Percentiles rank a stretch among this genome's conserved stretches.
Evolutionary conservation across 2,113 vertebrate species (phyloP).

Genomic region (Oreochromis tanganicae): DNA sequence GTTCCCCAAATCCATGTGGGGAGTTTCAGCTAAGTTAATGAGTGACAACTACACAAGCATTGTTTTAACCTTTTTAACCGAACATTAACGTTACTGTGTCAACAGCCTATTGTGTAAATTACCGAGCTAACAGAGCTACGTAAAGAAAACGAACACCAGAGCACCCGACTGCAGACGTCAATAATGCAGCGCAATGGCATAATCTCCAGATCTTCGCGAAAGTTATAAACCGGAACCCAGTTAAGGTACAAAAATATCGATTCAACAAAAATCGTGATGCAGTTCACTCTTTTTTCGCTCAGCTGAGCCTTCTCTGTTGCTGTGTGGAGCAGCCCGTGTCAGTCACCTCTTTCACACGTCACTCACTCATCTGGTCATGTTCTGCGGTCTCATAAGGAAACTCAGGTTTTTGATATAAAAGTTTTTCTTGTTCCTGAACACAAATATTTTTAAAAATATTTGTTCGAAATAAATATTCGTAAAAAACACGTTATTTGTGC

Average conservation of each 20-base stretch:
- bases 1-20: neutral
- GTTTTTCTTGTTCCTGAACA: neutral
- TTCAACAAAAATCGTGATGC: neutral
- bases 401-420: neutral
- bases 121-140: rapidly evolving
- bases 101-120: neutral
- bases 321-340: neutral
- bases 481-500: neutral
- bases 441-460: rapidly evolving
- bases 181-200: neutral
- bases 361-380: neutral
- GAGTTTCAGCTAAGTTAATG: neutral
- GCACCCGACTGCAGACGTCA: neutral
- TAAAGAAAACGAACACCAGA: neutral
- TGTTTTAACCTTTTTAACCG: neutral
- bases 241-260: neutral
- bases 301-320: neutral
- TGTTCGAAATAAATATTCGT: neutral
- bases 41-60: neutral
- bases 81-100: neutral
- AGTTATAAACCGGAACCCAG: neutral
- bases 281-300: neutral
- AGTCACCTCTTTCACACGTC: neutral
- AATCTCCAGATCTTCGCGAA: neutral
- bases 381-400: neutral